Evolutionary conservation across 2,888 invertebrate genomes (phyloP).

Genomic region (Orthosia gracilis): DNA sequence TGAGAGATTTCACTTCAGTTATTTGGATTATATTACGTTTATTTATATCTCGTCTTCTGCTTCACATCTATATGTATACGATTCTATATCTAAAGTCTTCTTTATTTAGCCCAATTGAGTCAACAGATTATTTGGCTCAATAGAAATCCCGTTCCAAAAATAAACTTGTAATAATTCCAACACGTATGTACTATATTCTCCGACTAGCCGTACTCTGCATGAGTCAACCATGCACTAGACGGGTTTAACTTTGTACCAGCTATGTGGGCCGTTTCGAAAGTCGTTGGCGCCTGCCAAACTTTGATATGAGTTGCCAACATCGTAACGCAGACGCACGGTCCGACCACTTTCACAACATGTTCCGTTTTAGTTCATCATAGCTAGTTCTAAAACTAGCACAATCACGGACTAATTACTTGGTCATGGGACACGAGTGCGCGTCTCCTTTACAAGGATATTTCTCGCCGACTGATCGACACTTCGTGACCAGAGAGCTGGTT

Average conservation of each 20-base stretch:
- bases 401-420: slow-evolving; percentile 53
- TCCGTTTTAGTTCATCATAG: slow-evolving; percentile 67
- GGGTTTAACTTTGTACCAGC: slow-evolving; percentile 74
- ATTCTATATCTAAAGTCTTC: neutral
- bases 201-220: slow-evolving; percentile 47
- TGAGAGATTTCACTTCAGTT: neutral
- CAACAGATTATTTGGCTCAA: slow-evolving; percentile 38
- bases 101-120: slow-evolving; percentile 30
- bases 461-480: too few species aligned
- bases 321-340: slow-evolving; percentile 69
- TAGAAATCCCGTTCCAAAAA: slow-evolving; percentile 35
- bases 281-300: slow-evolving; percentile 84
- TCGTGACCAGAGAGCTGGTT: too few species aligned
- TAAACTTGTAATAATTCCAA: slow-evolving; percentile 56
- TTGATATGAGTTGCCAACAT: slow-evolving; percentile 81
- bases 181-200: slow-evolving; percentile 26
- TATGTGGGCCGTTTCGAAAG: slow-evolving; percentile 83
- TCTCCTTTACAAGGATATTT: too few species aligned
- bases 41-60: neutral
- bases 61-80: neutral
- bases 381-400: slow-evolving; percentile 59
- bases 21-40: neutral
- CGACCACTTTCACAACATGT: slow-evolving; percentile 78
- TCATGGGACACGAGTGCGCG: too few species aligned
- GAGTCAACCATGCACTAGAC: slow-evolving; percentile 75